Conservation (phyloP, 2,888 invertebrate genomes). For the Mythimna albipuncta region DNA sequence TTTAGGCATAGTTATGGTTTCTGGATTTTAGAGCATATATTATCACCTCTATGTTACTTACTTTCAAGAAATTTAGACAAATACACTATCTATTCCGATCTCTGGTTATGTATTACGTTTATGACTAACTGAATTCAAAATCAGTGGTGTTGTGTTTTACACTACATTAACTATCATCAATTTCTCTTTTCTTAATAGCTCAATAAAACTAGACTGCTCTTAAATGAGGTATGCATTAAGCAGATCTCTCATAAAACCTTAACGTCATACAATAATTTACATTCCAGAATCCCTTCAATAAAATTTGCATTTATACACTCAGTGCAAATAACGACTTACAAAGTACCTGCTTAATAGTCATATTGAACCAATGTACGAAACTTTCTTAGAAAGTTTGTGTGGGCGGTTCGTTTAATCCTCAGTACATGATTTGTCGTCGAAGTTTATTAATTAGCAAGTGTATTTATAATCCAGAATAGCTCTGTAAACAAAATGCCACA, state of each 20-base stretch:
- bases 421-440: constrained; percentile 43
- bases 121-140: background rate
- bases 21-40: too few relatives aligned
- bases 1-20: too few relatives aligned
- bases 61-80: too few relatives aligned
- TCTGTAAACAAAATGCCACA: constrained; percentile 24
- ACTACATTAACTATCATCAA: constrained; percentile 8
- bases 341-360: constrained; percentile 40
- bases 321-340: constrained; percentile 33
- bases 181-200: constrained; percentile 9
- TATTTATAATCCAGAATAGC: constrained; percentile 42
- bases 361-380: constrained; percentile 50
- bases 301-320: constrained; percentile 41
- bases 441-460: constrained; percentile 54
- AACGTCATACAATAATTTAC: constrained; percentile 11
- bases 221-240: constrained; percentile 16
- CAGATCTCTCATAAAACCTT: constrained; percentile 20
- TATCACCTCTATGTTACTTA: too few relatives aligned
- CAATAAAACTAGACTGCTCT: constrained; percentile 15
- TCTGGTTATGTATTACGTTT: background rate
- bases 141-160: background rate
- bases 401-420: constrained; percentile 53
- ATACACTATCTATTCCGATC: too few relatives aligned
- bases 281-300: constrained; percentile 31
- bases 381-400: constrained; percentile 73